Conservation (phyloP, 35 echinoderm and acorn worm species). For the Lytechinus variegatus region DNA sequence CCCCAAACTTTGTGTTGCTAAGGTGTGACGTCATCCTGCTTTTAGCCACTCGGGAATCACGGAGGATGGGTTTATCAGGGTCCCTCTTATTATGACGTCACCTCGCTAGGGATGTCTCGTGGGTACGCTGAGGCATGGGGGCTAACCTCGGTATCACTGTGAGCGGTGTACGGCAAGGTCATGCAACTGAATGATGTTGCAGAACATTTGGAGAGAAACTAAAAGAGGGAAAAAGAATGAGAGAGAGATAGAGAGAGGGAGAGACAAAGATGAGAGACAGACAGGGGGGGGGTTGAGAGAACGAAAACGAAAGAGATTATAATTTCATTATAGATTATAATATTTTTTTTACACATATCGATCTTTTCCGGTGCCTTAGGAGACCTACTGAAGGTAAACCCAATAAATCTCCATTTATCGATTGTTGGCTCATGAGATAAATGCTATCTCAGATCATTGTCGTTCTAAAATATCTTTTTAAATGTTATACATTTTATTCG, state of each 20-base stretch:
- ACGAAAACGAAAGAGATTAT: neutral
- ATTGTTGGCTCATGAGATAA: too few relatives aligned
- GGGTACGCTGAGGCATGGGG: neutral
- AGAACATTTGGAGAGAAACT: neutral
- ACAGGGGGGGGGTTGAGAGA: neutral
- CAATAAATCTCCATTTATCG: too few relatives aligned
- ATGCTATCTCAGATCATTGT: too few relatives aligned
- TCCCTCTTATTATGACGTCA: constrained; percentile 1
- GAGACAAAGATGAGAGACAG: neutral
- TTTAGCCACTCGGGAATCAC: constrained; percentile 24
- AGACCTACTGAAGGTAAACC: too few relatives aligned
- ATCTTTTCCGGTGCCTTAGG: too few relatives aligned
- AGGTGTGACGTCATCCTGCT: constrained; percentile 26
- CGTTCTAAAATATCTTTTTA: too few relatives aligned
- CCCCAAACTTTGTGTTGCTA: constrained; percentile 20
- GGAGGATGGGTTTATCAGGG: neutral
- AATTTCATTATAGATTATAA: too few relatives aligned
- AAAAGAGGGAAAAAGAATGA: neutral
- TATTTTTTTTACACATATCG: too few relatives aligned
- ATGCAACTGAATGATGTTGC: neutral
- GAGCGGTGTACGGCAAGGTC: neutral
- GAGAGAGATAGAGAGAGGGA: neutral
- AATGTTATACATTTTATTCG: too few relatives aligned
- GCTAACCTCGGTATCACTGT: neutral
- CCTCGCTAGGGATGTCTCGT: neutral